A percentile compares a stretch with the other conserved stretches of the same genome.
Conservation (phyloP, 2,113 vertebrate species). For the Pipra filicauda region DNA sequence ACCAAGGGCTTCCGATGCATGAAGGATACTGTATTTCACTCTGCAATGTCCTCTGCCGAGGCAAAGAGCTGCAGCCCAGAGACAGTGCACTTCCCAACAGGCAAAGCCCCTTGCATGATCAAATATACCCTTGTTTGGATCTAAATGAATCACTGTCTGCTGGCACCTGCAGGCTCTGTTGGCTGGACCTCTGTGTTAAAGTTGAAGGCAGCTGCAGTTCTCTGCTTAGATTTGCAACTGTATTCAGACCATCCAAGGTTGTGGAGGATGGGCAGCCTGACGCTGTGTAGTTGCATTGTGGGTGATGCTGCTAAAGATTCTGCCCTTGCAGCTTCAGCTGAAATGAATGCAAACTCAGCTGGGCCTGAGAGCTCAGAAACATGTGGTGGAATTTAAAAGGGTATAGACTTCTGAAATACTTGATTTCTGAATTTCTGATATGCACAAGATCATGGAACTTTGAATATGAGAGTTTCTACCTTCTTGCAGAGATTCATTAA, state of each 20-base stretch:
- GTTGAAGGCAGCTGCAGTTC: slow-evolving; percentile 49
- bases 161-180: slow-evolving; percentile 48
- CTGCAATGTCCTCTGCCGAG: background rate
- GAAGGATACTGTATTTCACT: background rate
- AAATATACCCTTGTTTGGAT: slow-evolving; percentile 40
- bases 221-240: slow-evolving; percentile 32
- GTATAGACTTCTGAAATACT: background rate
- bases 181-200: background rate
- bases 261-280: slow-evolving; percentile 22
- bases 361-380: background rate
- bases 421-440: background rate
- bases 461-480: background rate
- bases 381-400: background rate
- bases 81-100: background rate
- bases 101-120: background rate
- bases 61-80: background rate
- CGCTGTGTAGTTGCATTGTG: slow-evolving; percentile 37
- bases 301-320: slow-evolving; percentile 42
- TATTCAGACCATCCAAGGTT: background rate
- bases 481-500: slow-evolving; percentile 5
- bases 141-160: slow-evolving; percentile 55
- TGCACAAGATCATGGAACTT: background rate
- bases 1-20: background rate
- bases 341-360: background rate
- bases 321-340: background rate